phyloP scores from a whole-genome alignment of 2,113 vertebrate genomes.

The Mellivora capensis region DNA sequence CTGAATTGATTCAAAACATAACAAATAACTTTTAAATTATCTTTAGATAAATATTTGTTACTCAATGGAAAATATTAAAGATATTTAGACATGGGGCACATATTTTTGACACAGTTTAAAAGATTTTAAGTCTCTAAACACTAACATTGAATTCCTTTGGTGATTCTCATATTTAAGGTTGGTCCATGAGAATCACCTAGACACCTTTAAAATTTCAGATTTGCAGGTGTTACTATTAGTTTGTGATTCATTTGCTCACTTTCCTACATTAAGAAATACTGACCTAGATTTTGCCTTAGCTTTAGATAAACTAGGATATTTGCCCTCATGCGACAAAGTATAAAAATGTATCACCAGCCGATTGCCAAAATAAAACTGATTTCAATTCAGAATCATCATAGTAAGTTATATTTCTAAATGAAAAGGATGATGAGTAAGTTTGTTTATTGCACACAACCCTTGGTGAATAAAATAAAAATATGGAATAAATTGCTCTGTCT shows the following conservation, averaged over 20 bases:
- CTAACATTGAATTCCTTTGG: not conserved
- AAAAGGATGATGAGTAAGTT: not conserved
- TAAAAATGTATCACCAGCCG: not conserved
- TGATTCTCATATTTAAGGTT: not conserved
- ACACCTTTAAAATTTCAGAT: not conserved
- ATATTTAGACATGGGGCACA: not conserved
- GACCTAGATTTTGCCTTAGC: not conserved
- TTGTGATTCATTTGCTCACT: not conserved
- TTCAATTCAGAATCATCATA: not conserved
- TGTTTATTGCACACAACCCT: not conserved
- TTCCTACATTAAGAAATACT: not conserved
- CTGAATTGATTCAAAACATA: not conserved
- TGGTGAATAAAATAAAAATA: not conserved
- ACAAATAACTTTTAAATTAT: not conserved
- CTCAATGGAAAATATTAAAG: not conserved
- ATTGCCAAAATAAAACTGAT: not conserved
- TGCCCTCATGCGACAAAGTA: not conserved
- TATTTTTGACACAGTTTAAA: not conserved
- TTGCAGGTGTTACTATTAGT: not conserved
- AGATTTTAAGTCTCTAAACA: not conserved
- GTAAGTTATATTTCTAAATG: not conserved
- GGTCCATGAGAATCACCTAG: not conserved
- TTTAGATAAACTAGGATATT: not conserved
- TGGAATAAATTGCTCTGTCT: not conserved
- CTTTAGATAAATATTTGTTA: not conserved